Conservation (phyloP, 2,888 invertebrate species). For the Kuschelorhynchus macadamiae region DNA sequence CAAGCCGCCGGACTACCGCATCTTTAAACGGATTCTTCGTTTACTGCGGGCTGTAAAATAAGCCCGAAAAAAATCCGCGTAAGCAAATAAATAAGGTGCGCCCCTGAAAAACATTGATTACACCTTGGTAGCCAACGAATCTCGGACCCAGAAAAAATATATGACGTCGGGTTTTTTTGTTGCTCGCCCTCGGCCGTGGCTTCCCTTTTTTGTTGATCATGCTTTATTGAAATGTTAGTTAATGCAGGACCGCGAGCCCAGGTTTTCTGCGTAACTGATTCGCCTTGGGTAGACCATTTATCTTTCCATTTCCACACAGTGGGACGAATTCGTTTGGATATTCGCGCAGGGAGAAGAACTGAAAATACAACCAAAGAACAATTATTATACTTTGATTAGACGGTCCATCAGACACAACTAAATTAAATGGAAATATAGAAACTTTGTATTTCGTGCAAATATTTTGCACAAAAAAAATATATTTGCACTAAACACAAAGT, state of each 20-base stretch:
- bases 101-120: constrained; percentile 36
- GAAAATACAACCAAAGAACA: too few relatives aligned
- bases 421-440: too few relatives aligned
- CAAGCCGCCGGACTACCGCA: too few relatives aligned
- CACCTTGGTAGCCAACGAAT: constrained; percentile 21
- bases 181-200: constrained; percentile 14
- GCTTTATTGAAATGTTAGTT: constrained; percentile 48
- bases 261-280: constrained; percentile 40
- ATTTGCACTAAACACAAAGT: too few relatives aligned
- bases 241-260: constrained; percentile 30
- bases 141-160: constrained; percentile 13
- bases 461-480: too few relatives aligned
- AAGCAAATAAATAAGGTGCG: constrained; percentile 26
- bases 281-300: constrained; percentile 31
- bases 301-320: constrained; percentile 18
- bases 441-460: too few relatives aligned
- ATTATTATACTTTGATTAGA: too few relatives aligned
- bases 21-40: background rate
- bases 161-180: constrained; percentile 22
- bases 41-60: constrained; percentile 2
- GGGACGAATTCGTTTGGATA: background rate
- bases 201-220: constrained; percentile 20
- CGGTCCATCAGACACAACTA: too few relatives aligned
- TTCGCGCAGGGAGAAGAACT: too few relatives aligned
- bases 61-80: constrained; percentile 11